Base-by-base conservation (phyloP, 1,140 invertebrate genomes). In the Drosophila rufa region DNA sequence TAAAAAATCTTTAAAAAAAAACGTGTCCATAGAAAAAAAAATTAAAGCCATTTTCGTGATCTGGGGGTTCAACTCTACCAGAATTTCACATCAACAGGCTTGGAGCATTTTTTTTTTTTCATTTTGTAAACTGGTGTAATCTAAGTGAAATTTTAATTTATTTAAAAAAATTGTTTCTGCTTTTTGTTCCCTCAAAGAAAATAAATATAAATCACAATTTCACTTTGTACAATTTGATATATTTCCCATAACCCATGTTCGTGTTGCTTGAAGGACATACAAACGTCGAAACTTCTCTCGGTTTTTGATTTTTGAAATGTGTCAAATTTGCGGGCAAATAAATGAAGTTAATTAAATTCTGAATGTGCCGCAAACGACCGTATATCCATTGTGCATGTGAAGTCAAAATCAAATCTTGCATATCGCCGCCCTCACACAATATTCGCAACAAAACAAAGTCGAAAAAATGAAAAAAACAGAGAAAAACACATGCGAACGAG, bases 381-480 rank as follows among this genome's bases (percentile, higher is more conserved):
- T 45, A 19, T 47, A 70, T 38, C 45, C 62, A 38, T 42, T 69
- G 19, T 51, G 46, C 27, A 78, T 55, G 51, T 62, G 70, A 57
- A 71, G 57, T 48, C 55, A 61, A 87, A 83, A 75, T 80, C 70
- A 91, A 91, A 85, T 91, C 81, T 91, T 82, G 68, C 85, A 91
- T 82, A 91, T 86, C 85, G 82, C 85, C 85, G 81, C 62, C 80
- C 55, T 68, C 60, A 66, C 50, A 55, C 60, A 79, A 55, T 50
- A 25, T 82, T 68, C 27, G 46, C 75, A 64, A 61, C 40, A 48
- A 57, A 60, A 77, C 45, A 61, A 56, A 14, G 30, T 12, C 14
- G 8, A 42, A 50, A 47, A 38, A 27, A 27, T 11, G 36, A 50
- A 47, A 40, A 71, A 36, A 14, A 27, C 2, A 70, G 36, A 51